Conservation (phyloP, 2,113 vertebrate species). For the Tachycineta bicolor region DNA sequence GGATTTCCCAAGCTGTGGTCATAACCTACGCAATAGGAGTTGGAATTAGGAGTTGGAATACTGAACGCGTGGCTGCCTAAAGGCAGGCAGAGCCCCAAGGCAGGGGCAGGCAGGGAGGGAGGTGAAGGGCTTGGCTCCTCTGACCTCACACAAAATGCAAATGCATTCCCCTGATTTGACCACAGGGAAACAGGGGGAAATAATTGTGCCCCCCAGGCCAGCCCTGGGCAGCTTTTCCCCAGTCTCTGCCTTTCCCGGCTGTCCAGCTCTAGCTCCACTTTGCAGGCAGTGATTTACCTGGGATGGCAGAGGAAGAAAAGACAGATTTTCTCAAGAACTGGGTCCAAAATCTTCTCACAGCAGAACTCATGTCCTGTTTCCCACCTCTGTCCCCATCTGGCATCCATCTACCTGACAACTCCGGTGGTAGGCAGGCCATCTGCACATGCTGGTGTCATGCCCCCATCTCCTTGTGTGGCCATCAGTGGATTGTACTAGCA, state of each 20-base stretch:
- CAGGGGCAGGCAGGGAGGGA: not conserved
- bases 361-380: not conserved
- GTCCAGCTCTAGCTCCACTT: not conserved
- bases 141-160: not conserved
- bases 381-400: not conserved
- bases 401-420: not conserved
- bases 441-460: accelerated
- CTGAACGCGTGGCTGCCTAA: not conserved
- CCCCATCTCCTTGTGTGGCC: not conserved
- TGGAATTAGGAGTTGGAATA: not conserved
- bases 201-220: not conserved
- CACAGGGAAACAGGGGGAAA: not conserved
- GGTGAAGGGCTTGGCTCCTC: not conserved
- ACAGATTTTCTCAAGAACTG: not conserved
- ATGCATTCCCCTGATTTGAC: not conserved
- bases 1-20: not conserved
- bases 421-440: not conserved
- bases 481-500: not conserved
- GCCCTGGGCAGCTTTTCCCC: accelerated
- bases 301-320: not conserved
- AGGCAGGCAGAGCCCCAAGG: not conserved
- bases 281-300: not conserved
- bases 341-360: not conserved
- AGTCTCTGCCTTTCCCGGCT: accelerated
- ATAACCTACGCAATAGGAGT: not conserved